Conservation (phyloP, 2,113 vertebrate genomes). For the Gopherus evgoodei region DNA sequence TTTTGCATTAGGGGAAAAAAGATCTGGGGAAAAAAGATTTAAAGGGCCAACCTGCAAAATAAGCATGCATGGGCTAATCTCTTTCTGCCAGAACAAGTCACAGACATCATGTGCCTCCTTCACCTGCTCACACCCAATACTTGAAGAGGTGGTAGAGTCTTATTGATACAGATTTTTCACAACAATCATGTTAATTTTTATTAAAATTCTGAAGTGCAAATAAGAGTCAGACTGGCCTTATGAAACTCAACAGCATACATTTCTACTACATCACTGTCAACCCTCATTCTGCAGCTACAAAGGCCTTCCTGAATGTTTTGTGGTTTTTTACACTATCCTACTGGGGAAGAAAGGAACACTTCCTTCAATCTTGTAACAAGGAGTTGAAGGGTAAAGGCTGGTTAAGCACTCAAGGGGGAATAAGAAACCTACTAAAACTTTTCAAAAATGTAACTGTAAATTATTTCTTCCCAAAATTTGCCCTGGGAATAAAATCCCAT, state of each 20-base stretch:
- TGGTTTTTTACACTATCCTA: neutral
- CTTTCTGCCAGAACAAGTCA: neutral
- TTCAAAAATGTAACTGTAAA: neutral
- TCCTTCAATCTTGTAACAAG: neutral
- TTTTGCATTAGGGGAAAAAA: neutral
- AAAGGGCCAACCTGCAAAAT: neutral
- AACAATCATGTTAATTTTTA: accelerated
- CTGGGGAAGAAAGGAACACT: neutral
- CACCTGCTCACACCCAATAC: neutral
- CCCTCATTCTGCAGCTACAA: neutral
- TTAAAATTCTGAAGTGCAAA: neutral
- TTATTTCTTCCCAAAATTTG: neutral
- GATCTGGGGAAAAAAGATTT: neutral
- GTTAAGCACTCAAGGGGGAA: neutral
- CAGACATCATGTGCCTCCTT: neutral
- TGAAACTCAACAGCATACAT: neutral
- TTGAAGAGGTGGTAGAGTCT: neutral
- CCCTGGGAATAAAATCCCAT: accelerated
- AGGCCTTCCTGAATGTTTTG: neutral
- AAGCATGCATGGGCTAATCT: neutral
- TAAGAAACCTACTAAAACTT: neutral
- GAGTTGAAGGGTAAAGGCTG: neutral
- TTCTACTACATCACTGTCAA: neutral
- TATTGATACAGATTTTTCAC: neutral
- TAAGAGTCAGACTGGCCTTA: neutral